These are phyloP conservation scores for Philaethria dido DNA, from an alignment of 2,888 invertebrate genomes.

Conservation along the genomic window DNA sequence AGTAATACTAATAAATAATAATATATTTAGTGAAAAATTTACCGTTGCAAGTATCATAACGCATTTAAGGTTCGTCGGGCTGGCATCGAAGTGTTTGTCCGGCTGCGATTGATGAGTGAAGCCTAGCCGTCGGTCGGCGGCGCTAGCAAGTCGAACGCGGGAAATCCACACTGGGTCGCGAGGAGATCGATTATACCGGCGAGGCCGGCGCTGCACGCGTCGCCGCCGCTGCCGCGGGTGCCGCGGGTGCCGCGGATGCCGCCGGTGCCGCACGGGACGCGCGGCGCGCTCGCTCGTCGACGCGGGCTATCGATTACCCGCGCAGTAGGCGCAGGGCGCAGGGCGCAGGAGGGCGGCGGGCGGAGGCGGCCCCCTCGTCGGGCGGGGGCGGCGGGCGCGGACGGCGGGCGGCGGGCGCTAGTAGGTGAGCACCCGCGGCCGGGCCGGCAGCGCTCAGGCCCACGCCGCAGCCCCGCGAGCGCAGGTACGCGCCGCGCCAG, in stretches of 20 bases:
- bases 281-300: slow-evolving; percentile 43
- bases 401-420: slow-evolving; percentile 57
- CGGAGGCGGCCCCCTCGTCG: slow-evolving; percentile 51
- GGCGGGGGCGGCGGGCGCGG: slow-evolving; percentile 42
- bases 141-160: slow-evolving; percentile 45
- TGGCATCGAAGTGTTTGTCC: slow-evolving; percentile 11
- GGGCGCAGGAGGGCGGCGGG: slow-evolving; percentile 50
- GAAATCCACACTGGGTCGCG: slow-evolving; percentile 36
- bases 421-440: slow-evolving; percentile 50
- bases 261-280: slow-evolving; percentile 9
- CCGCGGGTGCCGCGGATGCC: slow-evolving; percentile 8
- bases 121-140: background rate
- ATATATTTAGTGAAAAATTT: slow-evolving; percentile 3
- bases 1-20: background rate
- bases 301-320: slow-evolving; percentile 45
- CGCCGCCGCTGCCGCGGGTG: slow-evolving; percentile 22
- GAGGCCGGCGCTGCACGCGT: slow-evolving; percentile 1
- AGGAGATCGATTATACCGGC: slow-evolving; percentile 19
- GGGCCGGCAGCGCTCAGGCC: slow-evolving; percentile 47
- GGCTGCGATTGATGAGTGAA: background rate
- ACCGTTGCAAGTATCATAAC: slow-evolving; percentile 25
- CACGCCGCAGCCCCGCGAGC: slow-evolving; percentile 56
- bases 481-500: slow-evolving; percentile 49
- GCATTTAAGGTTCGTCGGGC: slow-evolving; percentile 11
- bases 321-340: background rate